Base-by-base conservation (phyloP, 53 echinoderm and acorn worm species). In the Holothuria leucospilota region DNA sequence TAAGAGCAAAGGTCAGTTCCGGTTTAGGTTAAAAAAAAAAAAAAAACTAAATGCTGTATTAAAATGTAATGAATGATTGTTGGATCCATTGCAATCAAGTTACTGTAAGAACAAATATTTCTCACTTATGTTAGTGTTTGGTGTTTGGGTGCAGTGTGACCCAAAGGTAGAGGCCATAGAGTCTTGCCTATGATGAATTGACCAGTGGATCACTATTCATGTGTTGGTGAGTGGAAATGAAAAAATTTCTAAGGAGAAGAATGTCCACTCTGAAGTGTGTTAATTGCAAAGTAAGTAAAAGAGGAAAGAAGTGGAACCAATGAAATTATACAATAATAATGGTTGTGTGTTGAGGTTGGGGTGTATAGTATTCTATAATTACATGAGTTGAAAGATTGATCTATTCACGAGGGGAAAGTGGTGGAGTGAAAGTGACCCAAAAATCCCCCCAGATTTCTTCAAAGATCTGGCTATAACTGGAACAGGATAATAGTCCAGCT, bases 21-120 rank as follows among this genome's bases (percentile, higher is more conserved):
- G 30, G 63, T 75, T 56, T 63, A 51, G 24, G 91, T 91, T 63
- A n/a, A n/a, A n/a, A n/a, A n/a, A n/a, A n/a, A n/a, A n/a, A n/a
- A n/a, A n/a, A n/a, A 18, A 64, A 62, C 63, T 68, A 62, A 85
- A 85, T 85, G 88, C 82, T 38, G 88, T 92, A 18, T n/a, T n/a
- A n/a, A n/a, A 56, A 88, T 81, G 85, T 75, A 12, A 85, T 88
- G 87, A 78, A 87, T 27, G 77, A 60, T 63, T 91, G 87, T 34
- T 91, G 29, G 81, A 80, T 41, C 70, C 49, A 82, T 81, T 42
- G 49, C 21, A 86, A 82, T 64, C 24, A 64, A 66, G 27, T 66
- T 27, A 46, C 51, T 6, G 41, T 30, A 66, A 42, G n/a, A 42
- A 49, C 13, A 28, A 67, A 84, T 41, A 49, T 52, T 6, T 41